phyloP scores from a whole-genome alignment of 2,113 vertebrate genomes.

The Nothobranchius furzeri region DNA sequence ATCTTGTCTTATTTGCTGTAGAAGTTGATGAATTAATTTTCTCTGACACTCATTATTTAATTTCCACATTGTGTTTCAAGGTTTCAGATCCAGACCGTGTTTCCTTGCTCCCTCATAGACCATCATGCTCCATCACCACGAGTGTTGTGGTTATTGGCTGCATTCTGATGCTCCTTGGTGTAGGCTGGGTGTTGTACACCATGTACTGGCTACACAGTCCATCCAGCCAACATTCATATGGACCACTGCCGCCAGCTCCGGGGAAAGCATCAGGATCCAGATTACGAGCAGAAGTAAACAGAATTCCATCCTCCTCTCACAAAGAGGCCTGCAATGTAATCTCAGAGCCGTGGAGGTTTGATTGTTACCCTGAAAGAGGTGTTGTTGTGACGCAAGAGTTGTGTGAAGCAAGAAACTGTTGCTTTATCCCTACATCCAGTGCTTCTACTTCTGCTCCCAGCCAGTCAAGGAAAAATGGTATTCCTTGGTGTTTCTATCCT shows the following conservation, averaged over 20 bases:
- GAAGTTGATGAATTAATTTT: not conserved
- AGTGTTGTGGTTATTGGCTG: constrained; percentile 70
- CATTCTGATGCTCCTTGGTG: constrained; percentile 70
- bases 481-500: constrained; percentile 91
- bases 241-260: constrained; percentile 48
- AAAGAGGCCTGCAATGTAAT: constrained; percentile 68
- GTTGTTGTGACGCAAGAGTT: constrained; percentile 83
- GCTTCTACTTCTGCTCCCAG: rapidly evolving
- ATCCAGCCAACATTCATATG: constrained; percentile 32
- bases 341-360: constrained; percentile 80
- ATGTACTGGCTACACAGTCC: constrained; percentile 75
- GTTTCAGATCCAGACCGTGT: constrained; percentile 53
- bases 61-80: constrained; percentile 31
- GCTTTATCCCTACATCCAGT: constrained; percentile 72
- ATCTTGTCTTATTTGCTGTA: not conserved
- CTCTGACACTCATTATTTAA: not conserved
- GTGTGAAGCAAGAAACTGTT: constrained; percentile 85
- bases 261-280: not conserved
- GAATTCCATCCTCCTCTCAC: not conserved
- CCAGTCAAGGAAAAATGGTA: constrained; percentile 42
- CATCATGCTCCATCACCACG: constrained; percentile 64
- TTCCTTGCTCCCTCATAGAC: constrained; percentile 63
- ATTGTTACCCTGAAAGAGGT: constrained; percentile 84
- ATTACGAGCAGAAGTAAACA: not conserved
- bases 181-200: constrained; percentile 76